phyloP scores from a whole-genome alignment of 2,888 invertebrate species.

The Gymnoscelis rufifasciata region DNA sequence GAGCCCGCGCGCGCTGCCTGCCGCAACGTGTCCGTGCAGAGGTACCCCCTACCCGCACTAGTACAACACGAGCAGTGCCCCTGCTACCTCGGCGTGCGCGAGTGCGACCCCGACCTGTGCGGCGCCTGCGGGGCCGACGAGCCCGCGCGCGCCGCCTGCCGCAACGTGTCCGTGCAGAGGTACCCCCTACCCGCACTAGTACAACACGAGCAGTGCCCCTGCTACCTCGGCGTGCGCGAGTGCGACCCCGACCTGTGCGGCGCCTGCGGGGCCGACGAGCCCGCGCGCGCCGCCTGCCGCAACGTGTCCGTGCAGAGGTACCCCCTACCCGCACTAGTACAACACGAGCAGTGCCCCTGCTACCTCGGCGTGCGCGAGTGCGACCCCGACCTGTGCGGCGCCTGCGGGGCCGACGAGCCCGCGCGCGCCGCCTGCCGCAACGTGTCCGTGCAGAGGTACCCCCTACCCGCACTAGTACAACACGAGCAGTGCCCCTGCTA shows the following conservation, averaged over 20 bases:
- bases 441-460: conserved; percentile 89
- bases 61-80: conserved; percentile 99
- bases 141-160: conserved; percentile 80
- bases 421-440: conserved; percentile 93
- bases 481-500: conserved; percentile 99
- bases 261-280: conserved; percentile 96
- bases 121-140: conserved; percentile 97
- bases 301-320: conserved; percentile 89
- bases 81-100: conserved; percentile 97
- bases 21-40: conserved; percentile 92
- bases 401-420: conserved; percentile 94
- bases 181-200: conserved; percentile 72
- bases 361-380: conserved; percentile 99
- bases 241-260: conserved; percentile 99
- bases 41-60: no score
- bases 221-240: conserved; percentile 98
- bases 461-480: no score
- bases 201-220: conserved; percentile 96
- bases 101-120: conserved; percentile 99
- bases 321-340: no score
- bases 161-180: conserved; percentile 87
- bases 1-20: conserved; percentile 81
- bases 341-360: conserved; percentile 99
- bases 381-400: conserved; percentile 97
- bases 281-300: conserved; percentile 80